Percentiles rank a stretch among this genome's conserved stretches.
Conservation (phyloP, 2,113 vertebrate species). For the Chunga burmeisteri region DNA sequence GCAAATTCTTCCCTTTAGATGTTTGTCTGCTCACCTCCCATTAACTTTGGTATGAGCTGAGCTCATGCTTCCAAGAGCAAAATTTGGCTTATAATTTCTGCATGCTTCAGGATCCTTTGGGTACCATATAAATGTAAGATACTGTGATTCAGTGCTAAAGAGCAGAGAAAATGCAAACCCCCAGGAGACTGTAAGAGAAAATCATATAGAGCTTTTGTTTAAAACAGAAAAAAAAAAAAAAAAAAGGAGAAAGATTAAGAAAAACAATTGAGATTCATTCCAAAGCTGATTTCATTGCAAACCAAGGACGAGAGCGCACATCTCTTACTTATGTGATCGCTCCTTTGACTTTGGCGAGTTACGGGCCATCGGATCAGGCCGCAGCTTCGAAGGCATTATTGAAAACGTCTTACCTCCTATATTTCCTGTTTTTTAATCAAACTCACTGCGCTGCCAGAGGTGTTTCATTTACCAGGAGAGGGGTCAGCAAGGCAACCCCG, state of each 20-base stretch:
- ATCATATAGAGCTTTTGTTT: not conserved
- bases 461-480: slow-evolving; percentile 69
- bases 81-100: slow-evolving; percentile 53
- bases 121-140: slow-evolving; percentile 55
- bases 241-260: not conserved
- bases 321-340: not conserved
- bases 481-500: slow-evolving; percentile 12
- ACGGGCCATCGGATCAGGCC: not conserved
- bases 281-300: not conserved
- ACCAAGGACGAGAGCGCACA: not conserved
- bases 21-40: slow-evolving; percentile 48
- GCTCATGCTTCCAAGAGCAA: slow-evolving; percentile 59
- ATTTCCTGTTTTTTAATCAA: slow-evolving; percentile 64
- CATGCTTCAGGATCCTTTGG: slow-evolving; percentile 41
- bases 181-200: slow-evolving; percentile 9
- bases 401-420: slow-evolving; percentile 11
- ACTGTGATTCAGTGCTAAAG: slow-evolving; percentile 48
- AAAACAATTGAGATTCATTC: not conserved
- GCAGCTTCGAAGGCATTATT: not conserved
- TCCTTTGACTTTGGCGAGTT: not conserved
- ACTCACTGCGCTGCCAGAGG: slow-evolving; percentile 55
- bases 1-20: slow-evolving; percentile 51
- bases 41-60: slow-evolving; percentile 61
- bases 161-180: slow-evolving; percentile 40
- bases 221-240: not conserved